Percentiles rank a stretch among this genome's conserved stretches.
Evolutionary conservation across 2,113 vertebrate genomes (phyloP).

Genomic region (Phoxinus phoxinus): DNA sequence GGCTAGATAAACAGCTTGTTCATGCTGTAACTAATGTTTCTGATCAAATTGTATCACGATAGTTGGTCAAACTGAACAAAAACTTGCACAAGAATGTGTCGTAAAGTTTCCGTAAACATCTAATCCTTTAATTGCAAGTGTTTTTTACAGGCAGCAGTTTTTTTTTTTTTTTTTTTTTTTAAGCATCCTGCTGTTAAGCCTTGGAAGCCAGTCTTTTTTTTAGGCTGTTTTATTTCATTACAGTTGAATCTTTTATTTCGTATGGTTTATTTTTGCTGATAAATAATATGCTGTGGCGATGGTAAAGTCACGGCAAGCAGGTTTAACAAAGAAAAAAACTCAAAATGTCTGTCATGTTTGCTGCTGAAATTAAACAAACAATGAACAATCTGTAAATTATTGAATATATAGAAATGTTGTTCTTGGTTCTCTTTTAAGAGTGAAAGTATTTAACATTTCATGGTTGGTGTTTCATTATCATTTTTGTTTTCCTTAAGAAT

Average conservation of each 20-base stretch:
- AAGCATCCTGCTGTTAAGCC: conserved; percentile 20
- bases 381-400: conserved; percentile 83
- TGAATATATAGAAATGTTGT: conserved; percentile 79
- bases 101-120: background rate
- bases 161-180: background rate
- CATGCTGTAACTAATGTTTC: background rate
- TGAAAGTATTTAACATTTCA: conserved; percentile 88
- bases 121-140: background rate
- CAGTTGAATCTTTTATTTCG: conserved; percentile 22
- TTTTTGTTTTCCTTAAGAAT: conserved; percentile 75
- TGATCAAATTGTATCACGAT: background rate
- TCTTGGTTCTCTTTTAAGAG: conserved; percentile 78
- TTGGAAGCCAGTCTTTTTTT: conserved; percentile 45
- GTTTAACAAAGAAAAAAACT: conserved; percentile 35
- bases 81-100: background rate
- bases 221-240: conserved; percentile 14
- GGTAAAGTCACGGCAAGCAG: conserved; percentile 28
- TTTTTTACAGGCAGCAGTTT: conserved; percentile 25
- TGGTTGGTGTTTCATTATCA: conserved; percentile 83
- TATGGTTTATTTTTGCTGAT: conserved; percentile 45
- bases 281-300: conserved; percentile 34
- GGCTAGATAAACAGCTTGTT: background rate
- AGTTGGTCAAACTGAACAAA: conserved; percentile 15
- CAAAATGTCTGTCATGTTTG: conserved; percentile 45
- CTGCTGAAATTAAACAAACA: conserved; percentile 53